Evolutionary conservation across 2,113 vertebrate species (phyloP).

Genomic region (Ceratotherium simum): DNA sequence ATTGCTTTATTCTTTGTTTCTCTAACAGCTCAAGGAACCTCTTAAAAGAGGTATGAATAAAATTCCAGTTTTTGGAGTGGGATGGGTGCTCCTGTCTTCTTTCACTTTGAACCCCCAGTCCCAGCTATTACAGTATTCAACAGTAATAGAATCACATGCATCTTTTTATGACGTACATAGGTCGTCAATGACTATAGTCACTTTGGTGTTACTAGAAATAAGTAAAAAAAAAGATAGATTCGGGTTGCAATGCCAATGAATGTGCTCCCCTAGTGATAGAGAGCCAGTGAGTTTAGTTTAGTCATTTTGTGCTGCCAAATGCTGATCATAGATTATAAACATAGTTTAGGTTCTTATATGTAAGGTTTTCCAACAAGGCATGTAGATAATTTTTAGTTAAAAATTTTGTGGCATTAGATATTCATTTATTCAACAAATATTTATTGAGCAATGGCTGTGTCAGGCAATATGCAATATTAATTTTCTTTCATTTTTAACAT

Average conservation of each 20-base stretch:
- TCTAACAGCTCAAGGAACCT: conserved; percentile 65
- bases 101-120: not conserved
- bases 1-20: conserved; percentile 65
- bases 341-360: not conserved
- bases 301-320: conserved; percentile 42
- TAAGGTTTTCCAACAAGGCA: conserved; percentile 38
- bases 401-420: conserved; percentile 9
- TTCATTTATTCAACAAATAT: conserved; percentile 56
- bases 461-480: conserved; percentile 46
- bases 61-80: conserved; percentile 16
- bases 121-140: no score
- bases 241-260: not conserved
- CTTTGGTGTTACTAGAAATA: conserved; percentile 26
- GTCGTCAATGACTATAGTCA: not conserved
- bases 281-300: not conserved
- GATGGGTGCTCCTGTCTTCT: not conserved
- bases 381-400: conserved; percentile 52
- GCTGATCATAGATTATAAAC: not conserved
- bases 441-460: conserved; percentile 38
- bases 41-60: conserved; percentile 56
- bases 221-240: not conserved
- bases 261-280: not conserved
- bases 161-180: not conserved
- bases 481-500: conserved; percentile 59
- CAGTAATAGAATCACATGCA: not conserved